Conservation (phyloP, 1,140 invertebrate genomes). For the Zaprionus kolodkinae region DNA sequence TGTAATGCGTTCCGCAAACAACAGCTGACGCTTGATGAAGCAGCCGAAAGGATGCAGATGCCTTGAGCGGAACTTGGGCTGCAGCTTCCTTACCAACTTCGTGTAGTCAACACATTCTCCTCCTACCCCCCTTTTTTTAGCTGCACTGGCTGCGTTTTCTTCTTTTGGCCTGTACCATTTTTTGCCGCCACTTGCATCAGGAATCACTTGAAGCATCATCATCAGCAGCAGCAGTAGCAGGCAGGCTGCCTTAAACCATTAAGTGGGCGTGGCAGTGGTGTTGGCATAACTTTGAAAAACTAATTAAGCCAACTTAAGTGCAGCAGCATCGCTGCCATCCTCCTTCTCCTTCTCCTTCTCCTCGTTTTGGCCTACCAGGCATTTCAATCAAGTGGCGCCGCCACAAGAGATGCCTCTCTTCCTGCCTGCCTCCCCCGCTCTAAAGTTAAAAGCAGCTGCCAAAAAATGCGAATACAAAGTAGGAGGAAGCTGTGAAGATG, state of each 20-base stretch:
- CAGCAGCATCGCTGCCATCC: conserved; percentile 44
- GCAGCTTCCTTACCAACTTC: conserved; percentile 21
- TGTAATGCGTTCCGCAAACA: conserved; percentile 33
- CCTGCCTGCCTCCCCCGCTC: background rate
- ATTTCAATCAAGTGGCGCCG: conserved; percentile 73
- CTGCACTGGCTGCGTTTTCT: conserved; percentile 26
- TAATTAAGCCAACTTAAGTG: conserved; percentile 83
- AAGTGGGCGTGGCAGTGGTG: conserved; percentile 73
- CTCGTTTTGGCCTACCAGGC: conserved; percentile 63
- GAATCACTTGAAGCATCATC: conserved; percentile 48
- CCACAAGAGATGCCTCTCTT: conserved; percentile 58
- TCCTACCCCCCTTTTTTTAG: background rate
- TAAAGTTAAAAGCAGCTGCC: conserved; percentile 43
- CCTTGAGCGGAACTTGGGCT: conserved; percentile 36
- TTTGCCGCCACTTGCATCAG: conserved; percentile 41
- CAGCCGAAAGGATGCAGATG: conserved; percentile 28
- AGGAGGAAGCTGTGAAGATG: conserved; percentile 5
- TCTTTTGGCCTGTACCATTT: background rate
- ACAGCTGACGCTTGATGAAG: conserved; percentile 31
- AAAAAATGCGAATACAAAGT: conserved; percentile 53
- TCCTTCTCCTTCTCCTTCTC: background rate
- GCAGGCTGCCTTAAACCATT: conserved; percentile 50
- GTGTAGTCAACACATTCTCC: background rate
- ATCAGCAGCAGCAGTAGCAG: conserved; percentile 20
- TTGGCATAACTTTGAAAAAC: conserved; percentile 82